Conservation (phyloP, 2,113 vertebrate genomes). For the Microcebus griseorufus region DNA sequence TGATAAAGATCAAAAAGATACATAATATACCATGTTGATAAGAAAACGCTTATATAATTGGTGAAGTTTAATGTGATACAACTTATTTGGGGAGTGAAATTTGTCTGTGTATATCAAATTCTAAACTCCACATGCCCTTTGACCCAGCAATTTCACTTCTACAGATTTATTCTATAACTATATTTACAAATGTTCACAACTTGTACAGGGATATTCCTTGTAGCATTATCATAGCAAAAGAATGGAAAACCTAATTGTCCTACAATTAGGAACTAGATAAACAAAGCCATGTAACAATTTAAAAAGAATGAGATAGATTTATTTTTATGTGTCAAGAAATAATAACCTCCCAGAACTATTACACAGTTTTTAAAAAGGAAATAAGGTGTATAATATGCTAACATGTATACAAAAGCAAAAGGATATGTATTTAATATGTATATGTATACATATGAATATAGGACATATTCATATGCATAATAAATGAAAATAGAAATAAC, state of each 20-base stretch:
- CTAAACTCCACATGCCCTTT: background rate
- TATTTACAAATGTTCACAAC: background rate
- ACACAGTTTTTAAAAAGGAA: background rate
- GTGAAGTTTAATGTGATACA: background rate
- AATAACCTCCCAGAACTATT: background rate
- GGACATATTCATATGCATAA: background rate
- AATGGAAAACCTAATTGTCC: background rate
- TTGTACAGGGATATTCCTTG: background rate
- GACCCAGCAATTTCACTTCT: background rate
- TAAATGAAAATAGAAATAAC: constrained; percentile 6
- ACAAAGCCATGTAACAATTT: background rate
- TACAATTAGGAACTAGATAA: background rate
- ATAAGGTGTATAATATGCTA: background rate
- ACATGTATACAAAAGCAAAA: constrained; percentile 20
- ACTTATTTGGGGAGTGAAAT: background rate
- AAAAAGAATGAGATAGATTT: background rate
- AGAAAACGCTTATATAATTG: background rate
- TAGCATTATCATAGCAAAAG: constrained; percentile 5
- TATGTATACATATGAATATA: background rate
- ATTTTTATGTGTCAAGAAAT: background rate
- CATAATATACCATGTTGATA: background rate
- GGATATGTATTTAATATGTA: background rate
- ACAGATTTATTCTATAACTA: background rate
- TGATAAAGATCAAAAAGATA: constrained; percentile 18
- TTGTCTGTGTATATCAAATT: background rate